Percentiles rank a stretch among this genome's conserved stretches.
Evolutionary conservation across 2,888 invertebrate species (phyloP).

Genomic region (Enchytraeus crypticus): DNA sequence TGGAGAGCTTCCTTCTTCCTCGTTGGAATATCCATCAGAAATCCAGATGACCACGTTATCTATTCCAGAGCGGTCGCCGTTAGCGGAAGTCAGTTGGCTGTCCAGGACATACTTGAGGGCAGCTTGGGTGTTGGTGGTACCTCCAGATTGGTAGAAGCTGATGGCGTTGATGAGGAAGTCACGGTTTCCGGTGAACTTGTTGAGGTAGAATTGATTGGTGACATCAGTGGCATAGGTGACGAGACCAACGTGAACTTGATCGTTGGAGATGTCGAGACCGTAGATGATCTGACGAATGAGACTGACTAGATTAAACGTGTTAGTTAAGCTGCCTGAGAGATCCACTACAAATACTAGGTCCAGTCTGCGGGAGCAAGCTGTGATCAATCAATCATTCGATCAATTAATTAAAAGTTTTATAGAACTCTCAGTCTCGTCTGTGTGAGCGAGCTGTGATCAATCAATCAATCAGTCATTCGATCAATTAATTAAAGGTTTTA

Average conservation of each 20-base stretch:
- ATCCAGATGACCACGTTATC: slow-evolving; percentile 4
- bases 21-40: background rate
- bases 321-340: slow-evolving; percentile 31
- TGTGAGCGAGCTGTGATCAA: too few relatives aligned
- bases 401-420: too few relatives aligned
- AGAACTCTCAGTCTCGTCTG: too few relatives aligned
- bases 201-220: slow-evolving; percentile 34
- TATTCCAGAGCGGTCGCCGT: slow-evolving; percentile 1
- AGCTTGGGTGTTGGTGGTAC: slow-evolving; percentile 24
- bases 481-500: too few relatives aligned
- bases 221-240: slow-evolving; percentile 44
- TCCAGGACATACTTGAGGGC: slow-evolving; percentile 14
- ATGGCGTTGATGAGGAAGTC: slow-evolving; percentile 19
- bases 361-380: slow-evolving; percentile 19
- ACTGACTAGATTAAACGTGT: slow-evolving; percentile 11
- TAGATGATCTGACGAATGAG: slow-evolving; percentile 42
- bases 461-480: too few relatives aligned
- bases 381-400: too few relatives aligned
- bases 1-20: background rate
- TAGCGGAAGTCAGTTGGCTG: slow-evolving; percentile 4
- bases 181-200: slow-evolving; percentile 20
- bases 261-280: slow-evolving; percentile 39
- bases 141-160: slow-evolving; percentile 19
- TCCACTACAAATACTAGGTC: slow-evolving; percentile 39
- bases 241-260: slow-evolving; percentile 40